Conservation (phyloP, 1,140 invertebrate species). For the Tyrophagus putrescentiae region DNA sequence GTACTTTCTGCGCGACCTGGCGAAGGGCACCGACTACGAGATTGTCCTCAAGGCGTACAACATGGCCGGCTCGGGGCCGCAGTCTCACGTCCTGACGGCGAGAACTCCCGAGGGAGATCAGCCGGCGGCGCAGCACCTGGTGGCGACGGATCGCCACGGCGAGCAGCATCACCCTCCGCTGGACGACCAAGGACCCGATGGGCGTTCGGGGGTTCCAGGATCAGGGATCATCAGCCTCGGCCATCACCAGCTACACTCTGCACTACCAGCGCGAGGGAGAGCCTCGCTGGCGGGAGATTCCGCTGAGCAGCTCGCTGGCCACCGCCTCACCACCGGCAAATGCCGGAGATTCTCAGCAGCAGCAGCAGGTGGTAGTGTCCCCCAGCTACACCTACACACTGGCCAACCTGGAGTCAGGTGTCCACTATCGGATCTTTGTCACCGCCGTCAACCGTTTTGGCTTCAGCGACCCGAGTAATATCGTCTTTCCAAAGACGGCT, state of each 20-base stretch:
- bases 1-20: slow-evolving; percentile 26
- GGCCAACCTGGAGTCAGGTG: slow-evolving; percentile 22
- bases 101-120: slow-evolving; percentile 65
- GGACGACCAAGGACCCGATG: neutral
- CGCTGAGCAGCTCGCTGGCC: slow-evolving; percentile 21
- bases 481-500: slow-evolving; percentile 18
- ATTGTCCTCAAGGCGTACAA: slow-evolving; percentile 28
- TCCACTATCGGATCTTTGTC: slow-evolving; percentile 27
- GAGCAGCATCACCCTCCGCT: neutral
- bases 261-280: slow-evolving; percentile 24
- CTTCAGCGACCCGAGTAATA: slow-evolving; percentile 26
- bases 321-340: slow-evolving; percentile 20
- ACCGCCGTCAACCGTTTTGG: slow-evolving; percentile 27
- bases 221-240: neutral
- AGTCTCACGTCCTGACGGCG: slow-evolving; percentile 52
- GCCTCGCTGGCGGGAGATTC: slow-evolving; percentile 24
- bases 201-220: neutral
- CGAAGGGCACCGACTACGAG: slow-evolving; percentile 26
- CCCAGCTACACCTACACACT: slow-evolving; percentile 25
- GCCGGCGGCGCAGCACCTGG: slow-evolving; percentile 23
- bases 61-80: slow-evolving; percentile 28
- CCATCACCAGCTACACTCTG: slow-evolving; percentile 22
- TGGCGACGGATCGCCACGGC: neutral
- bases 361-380: too few relatives aligned
- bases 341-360: too few relatives aligned